phyloP scores from a whole-genome alignment of 2,888 invertebrate species.

The Hydrotaea cyrtoneurina region DNA sequence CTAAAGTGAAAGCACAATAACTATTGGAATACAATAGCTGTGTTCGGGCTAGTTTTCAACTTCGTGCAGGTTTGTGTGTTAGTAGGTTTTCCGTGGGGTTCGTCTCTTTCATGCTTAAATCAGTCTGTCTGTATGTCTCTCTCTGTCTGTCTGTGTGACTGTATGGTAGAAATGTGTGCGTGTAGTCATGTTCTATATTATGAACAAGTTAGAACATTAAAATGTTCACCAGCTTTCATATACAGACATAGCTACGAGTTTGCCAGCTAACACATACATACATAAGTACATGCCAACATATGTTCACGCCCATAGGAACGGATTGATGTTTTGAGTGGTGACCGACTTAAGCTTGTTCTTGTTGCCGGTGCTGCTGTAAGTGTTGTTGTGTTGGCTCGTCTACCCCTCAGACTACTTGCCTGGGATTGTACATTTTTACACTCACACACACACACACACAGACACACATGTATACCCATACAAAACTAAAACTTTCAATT shows the following conservation, averaged over 20 bases:
- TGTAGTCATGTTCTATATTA: slow-evolving; percentile 36
- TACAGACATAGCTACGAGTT: slow-evolving; percentile 13
- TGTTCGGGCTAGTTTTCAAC: slow-evolving; percentile 36
- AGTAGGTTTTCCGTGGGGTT: slow-evolving; percentile 50
- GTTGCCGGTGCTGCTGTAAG: neutral
- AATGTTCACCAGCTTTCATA: neutral
- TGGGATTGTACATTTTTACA: slow-evolving; percentile 23
- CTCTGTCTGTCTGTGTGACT: slow-evolving; percentile 10
- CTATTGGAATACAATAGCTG: slow-evolving; percentile 21
- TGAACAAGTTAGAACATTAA: slow-evolving; percentile 24
- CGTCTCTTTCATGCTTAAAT: slow-evolving; percentile 44
- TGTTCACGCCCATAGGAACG: slow-evolving; percentile 20
- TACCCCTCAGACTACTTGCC: slow-evolving; percentile 31
- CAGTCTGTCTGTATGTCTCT: slow-evolving; percentile 42
- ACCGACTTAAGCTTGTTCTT: slow-evolving; percentile 55
- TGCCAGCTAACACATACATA: neutral
- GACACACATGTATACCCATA: neutral
- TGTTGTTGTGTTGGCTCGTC: neutral
- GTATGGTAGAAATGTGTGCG: neutral
- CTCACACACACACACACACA: neutral
- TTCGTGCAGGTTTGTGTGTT: slow-evolving; percentile 10
- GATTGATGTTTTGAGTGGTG: slow-evolving; percentile 55
- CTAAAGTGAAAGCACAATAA: slow-evolving; percentile 58
- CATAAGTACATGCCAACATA: neutral
- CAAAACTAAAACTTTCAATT: slow-evolving; percentile 56